Base-by-base conservation (phyloP, 1,140 invertebrate genomes). In the Forficula auricularia region DNA sequence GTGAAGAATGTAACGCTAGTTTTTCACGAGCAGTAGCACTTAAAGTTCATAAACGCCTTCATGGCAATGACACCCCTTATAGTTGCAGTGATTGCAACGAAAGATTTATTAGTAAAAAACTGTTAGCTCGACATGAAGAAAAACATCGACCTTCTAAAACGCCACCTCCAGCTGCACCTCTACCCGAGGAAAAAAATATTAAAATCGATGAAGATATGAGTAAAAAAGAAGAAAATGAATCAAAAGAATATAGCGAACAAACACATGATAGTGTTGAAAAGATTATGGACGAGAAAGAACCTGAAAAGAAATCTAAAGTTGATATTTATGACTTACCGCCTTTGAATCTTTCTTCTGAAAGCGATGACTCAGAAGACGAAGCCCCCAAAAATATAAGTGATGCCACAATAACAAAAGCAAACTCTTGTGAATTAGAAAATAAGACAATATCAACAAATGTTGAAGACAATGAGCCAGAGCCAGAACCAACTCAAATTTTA, bases 21-120 rank as follows among this genome's bases (percentile, higher is more conserved):
- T 86, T 87, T 54, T 67, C 73, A 1, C 73, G 65, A 53, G 79
- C 83, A 4, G 77, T 82, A n/a, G 75, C 72, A 14, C 60, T 87
- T 19, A 82, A 78, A 57, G 82, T 89, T 15, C 84, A 88, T 54
- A 80, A 81, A 61, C 66, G 82, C 47, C 60, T 82, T 49, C 84
- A 89, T 55, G 61, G 67, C 2, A 67, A 67, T n/a, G 73, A 84
- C 47, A 60, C 63, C 39, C 77, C 80, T 1, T 77, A 84, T 58
- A 51, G 63, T 14, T 88, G 84, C 55, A 61, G 57, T 12, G 72
- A 80, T 53, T 89, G 84, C 56, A 59, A 67, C 6, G 72, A 82
- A 49, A 73, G 71, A 46, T 88, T 87, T 61, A 77, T 89, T 27
- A 86, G 83, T 1, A 79, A 78, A 43, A 85, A 82, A 56, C 54